A percentile compares a stretch with the other conserved stretches of the same genome.
Conservation (phyloP, 2,888 invertebrate species). For the Cylindroiulus punctatus region DNA sequence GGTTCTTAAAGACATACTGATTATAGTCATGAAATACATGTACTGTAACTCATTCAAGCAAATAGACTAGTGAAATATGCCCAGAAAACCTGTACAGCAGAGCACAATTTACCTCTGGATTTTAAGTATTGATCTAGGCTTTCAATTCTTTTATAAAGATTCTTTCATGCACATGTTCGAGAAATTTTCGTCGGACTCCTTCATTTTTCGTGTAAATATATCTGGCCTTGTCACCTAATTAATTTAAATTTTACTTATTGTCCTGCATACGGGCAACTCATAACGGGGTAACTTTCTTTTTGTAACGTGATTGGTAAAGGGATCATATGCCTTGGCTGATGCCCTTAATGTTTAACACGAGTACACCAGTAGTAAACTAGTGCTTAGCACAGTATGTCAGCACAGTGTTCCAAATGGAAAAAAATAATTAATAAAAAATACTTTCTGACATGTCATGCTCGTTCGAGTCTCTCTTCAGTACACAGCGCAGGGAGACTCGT, state of each 20-base stretch:
- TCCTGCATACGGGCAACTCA: background rate
- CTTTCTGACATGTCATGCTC: background rate
- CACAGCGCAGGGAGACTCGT: background rate
- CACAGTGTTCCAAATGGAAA: background rate
- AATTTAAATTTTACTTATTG: background rate
- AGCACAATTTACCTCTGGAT: too few relatives aligned
- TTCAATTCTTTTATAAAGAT: too few relatives aligned
- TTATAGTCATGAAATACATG: too few relatives aligned
- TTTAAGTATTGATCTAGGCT: too few relatives aligned
- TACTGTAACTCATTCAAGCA: too few relatives aligned
- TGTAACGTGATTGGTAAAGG: background rate
- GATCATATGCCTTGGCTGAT: background rate
- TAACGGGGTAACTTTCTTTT: background rate
- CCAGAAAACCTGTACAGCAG: too few relatives aligned
- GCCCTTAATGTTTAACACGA: slow-evolving; percentile 17
- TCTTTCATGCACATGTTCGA: too few relatives aligned
- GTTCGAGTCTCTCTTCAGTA: background rate
- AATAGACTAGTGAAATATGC: too few relatives aligned
- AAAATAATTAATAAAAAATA: background rate
- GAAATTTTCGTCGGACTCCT: background rate
- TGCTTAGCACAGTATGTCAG: background rate
- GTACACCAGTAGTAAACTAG: background rate
- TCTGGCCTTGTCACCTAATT: background rate
- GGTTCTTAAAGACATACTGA: too few relatives aligned
- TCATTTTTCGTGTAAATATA: background rate